A percentile compares a stretch with the other conserved stretches of the same genome.
Conservation (phyloP, 2,113 vertebrate species). For the Beaufortia kweichowensis region DNA sequence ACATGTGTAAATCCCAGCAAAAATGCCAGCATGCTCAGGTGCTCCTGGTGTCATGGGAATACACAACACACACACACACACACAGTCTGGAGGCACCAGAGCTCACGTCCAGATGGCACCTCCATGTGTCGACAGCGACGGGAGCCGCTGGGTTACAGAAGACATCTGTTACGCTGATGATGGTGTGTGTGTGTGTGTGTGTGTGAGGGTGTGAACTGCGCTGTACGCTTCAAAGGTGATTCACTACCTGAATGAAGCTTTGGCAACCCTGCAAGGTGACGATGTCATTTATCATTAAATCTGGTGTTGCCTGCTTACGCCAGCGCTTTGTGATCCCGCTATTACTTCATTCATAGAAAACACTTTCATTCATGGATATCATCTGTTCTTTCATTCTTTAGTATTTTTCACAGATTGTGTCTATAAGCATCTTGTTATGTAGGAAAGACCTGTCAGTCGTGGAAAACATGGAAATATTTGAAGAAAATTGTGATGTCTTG, state of each 20-base stretch:
- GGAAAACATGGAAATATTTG: too few species aligned
- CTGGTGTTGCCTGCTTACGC: constrained; percentile 19
- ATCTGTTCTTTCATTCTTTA: constrained; percentile 43
- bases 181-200: constrained; percentile 58
- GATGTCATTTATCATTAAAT: constrained; percentile 70
- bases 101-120: constrained; percentile 78
- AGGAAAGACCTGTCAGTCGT: too few species aligned
- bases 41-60: constrained; percentile 68
- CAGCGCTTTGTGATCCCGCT: constrained; percentile 38
- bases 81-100: constrained; percentile 72
- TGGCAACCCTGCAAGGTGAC: constrained; percentile 68
- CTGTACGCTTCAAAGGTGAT: constrained; percentile 66
- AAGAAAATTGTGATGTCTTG: too few species aligned
- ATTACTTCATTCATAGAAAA: constrained; percentile 44
- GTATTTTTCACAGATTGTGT: too few species aligned
- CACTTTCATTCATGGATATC: constrained; percentile 7
- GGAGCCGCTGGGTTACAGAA: constrained; percentile 81
- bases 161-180: constrained; percentile 80
- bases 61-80: constrained; percentile 53
- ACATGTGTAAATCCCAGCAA: constrained; percentile 53
- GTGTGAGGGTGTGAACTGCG: constrained; percentile 53
- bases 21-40: constrained; percentile 72
- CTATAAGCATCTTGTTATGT: too few species aligned
- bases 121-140: constrained; percentile 80
- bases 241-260: constrained; percentile 72